These are phyloP conservation scores for Acheta domesticus DNA, from an alignment of 2,888 invertebrate genomes.

Conservation along the genomic window DNA sequence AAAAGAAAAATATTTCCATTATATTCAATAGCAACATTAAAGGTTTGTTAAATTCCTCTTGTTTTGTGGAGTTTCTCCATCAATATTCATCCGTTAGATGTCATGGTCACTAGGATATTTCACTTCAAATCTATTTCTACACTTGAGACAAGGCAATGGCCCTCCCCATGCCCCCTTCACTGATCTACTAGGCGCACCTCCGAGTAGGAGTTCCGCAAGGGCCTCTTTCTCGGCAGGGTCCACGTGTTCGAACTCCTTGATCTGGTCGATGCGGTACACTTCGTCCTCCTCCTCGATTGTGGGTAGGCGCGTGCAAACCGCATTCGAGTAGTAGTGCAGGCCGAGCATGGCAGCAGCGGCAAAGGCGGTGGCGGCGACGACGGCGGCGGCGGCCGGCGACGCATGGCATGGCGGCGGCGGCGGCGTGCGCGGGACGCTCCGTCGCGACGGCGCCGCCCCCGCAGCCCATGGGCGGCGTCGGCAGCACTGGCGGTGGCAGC, in stretches of 20 bases:
- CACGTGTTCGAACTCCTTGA: slow-evolving; percentile 81
- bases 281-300: slow-evolving; percentile 53
- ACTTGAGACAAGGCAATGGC: too few species aligned
- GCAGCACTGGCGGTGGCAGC: background rate
- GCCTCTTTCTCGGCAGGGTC: slow-evolving; percentile 74
- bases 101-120: too few species aligned
- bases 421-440: background rate
- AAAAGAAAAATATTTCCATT: too few species aligned
- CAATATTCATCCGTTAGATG: too few species aligned
- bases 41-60: too few species aligned
- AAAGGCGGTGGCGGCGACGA: background rate
- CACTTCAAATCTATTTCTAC: too few species aligned
- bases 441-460: background rate
- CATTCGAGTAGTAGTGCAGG: slow-evolving; percentile 79
- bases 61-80: too few species aligned
- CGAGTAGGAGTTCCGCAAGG: slow-evolving; percentile 66
- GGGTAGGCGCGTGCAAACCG: slow-evolving; percentile 60
- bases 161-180: too few species aligned
- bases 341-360: slow-evolving; percentile 60
- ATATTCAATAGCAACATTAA: too few species aligned
- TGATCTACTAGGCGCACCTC: slow-evolving; percentile 50
- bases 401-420: background rate
- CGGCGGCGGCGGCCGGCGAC: background rate
- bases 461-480: slow-evolving; percentile 19
- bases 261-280: slow-evolving; percentile 77